Evolutionary conservation across 2,888 invertebrate species (phyloP), one percentile per base, ranked within the genome.

Genomic region (Beris chalybata): DNA sequence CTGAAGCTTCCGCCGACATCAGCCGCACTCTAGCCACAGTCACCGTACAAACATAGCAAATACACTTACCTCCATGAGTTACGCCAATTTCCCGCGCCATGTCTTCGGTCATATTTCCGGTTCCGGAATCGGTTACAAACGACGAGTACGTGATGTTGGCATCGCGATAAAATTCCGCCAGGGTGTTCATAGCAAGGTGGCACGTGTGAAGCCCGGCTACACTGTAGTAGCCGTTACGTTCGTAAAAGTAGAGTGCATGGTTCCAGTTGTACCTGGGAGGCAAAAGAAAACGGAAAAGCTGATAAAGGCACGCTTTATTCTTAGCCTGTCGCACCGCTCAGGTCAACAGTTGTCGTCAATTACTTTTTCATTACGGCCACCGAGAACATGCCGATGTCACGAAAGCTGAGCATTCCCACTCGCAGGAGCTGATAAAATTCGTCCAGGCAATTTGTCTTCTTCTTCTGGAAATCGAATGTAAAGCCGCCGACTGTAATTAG

Each of bases 351-450:
- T 31, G 4, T 52, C 15, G 5, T 65, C 65, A 80, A 82, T 80
- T 77, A 93, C 92, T 86, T 83, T 70, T 86, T 78, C 85, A 91
- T 86, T 43, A 92, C 79, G 22, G 86, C 81, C 66, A 89, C 85
- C 71, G 92, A 85, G 75, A 92, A 87, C 73, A 87, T 85, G 0
- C 89, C 86, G 71, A 92, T 82, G 64, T 90, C 89, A 74, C 87
- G 83, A 73, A 91, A 93, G 32, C 90, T 89, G 47, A 90, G 79
- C 30, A 85, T 85, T 0, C 93, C 93, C 11, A 90, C 84, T 65
- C 92, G 85, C 4, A 91, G 84, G 44, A 91, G 82, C 87, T 92
- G 89, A 75, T 89, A 91, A 77, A 88, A 93, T 78, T 94, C 93
- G 71, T 91, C 86, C 0, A 82, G 79, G 73, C 89, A 90, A 3